These are phyloP conservation scores for Mareca strepera DNA, from an alignment of 2,797 vertebrate genomes.

Conservation along the genomic window DNA sequence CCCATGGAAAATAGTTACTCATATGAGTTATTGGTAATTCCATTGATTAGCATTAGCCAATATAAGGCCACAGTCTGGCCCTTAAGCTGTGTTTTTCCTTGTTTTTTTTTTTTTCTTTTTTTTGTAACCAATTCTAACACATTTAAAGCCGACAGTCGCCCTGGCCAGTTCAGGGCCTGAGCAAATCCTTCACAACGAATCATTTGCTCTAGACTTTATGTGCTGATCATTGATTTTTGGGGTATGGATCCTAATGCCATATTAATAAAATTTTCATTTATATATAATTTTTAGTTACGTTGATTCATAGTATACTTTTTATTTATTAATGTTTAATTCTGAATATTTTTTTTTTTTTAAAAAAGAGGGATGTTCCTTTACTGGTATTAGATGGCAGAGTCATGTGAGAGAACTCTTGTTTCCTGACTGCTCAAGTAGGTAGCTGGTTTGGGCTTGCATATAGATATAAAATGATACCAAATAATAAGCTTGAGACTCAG, in stretches of 20 bases:
- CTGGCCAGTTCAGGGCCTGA: not conserved
- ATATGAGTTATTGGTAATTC: not conserved
- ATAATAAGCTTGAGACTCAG: not conserved
- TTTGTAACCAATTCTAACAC: accelerated
- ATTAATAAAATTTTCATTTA: not conserved
- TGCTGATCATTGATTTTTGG: not conserved
- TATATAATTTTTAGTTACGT: not conserved
- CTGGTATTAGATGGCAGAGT: not conserved
- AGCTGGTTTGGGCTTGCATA: not conserved
- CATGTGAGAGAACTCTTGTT: not conserved
- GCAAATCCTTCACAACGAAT: not conserved
- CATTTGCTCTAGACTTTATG: not conserved
- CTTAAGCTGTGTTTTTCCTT: not conserved
- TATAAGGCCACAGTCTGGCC: not conserved
- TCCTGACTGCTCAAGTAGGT: not conserved
- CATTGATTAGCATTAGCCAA: not conserved
- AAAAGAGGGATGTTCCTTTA: not conserved
- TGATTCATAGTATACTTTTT: not conserved
- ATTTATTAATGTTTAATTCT: not conserved
- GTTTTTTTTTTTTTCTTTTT: not conserved
- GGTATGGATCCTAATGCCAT: not conserved
- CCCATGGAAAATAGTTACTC: not conserved
- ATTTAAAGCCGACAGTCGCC: not conserved
- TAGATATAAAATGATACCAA: not conserved
- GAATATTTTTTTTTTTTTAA: not conserved